Conservation (phyloP, 2,113 vertebrate species). For the Bufo bufo region DNA sequence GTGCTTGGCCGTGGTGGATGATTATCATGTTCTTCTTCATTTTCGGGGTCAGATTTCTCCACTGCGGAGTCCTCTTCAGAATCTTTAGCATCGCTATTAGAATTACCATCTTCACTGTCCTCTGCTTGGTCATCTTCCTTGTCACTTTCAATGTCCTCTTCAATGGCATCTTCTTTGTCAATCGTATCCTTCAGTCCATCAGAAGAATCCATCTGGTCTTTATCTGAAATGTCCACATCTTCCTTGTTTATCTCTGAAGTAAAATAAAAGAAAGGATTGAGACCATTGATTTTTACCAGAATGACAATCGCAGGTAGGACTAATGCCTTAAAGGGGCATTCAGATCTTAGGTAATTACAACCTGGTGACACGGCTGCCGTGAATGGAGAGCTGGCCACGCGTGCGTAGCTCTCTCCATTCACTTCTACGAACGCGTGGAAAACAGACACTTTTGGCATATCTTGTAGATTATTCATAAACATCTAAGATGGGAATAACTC, state of each 20-base stretch:
- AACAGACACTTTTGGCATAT: too few species aligned
- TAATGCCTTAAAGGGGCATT: too few species aligned
- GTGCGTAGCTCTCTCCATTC: too few species aligned
- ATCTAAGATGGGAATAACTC: too few species aligned
- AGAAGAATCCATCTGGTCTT: constrained; percentile 65
- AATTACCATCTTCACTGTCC: constrained; percentile 53
- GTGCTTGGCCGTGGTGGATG: constrained; percentile 55
- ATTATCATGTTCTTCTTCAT: constrained; percentile 55
- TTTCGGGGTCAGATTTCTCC: constrained; percentile 67
- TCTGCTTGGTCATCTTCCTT: neutral
- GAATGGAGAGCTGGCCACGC: too few species aligned
- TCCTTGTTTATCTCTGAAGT: constrained; percentile 66
- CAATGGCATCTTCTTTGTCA: constrained; percentile 65
- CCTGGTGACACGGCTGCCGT: too few species aligned
- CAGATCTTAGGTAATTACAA: too few species aligned
- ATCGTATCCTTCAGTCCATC: constrained; percentile 66
- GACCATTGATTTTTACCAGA: too few species aligned
- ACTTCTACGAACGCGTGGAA: too few species aligned
- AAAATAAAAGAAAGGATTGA: constrained; percentile 37
- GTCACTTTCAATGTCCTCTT: constrained; percentile 32
- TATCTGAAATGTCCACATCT: constrained; percentile 59
- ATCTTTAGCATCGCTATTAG: constrained; percentile 59
- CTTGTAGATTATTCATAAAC: too few species aligned
- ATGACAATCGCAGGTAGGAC: too few species aligned
- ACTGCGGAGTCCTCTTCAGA: constrained; percentile 68